Percentiles rank a stretch among this genome's conserved stretches.
phyloP scores from a whole-genome alignment of 2,888 invertebrate species.

The Falcaria lacertinaria region DNA sequence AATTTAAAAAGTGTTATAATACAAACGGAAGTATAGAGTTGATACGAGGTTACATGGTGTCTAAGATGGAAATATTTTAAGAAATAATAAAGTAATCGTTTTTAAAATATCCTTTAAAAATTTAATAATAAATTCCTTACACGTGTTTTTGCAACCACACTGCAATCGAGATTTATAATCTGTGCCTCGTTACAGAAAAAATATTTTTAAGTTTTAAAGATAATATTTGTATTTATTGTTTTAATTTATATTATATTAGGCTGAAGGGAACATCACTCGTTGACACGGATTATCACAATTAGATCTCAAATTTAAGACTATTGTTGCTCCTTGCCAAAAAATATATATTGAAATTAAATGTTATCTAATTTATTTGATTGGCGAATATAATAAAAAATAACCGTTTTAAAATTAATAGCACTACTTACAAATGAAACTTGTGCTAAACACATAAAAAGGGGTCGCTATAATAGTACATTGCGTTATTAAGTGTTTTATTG shows the following conservation, averaged over 20 bases:
- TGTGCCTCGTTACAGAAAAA: constrained; percentile 15
- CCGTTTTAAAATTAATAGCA: constrained; percentile 20
- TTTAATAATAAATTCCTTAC: too few relatives aligned
- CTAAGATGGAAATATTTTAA: too few relatives aligned
- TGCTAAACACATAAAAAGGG: too few relatives aligned
- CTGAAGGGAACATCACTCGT: constrained; percentile 49
- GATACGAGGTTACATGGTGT: too few relatives aligned
- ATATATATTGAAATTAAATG: constrained; percentile 4
- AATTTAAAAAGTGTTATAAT: too few relatives aligned
- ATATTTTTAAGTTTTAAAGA: constrained; percentile 23
- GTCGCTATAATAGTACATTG: too few relatives aligned
- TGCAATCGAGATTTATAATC: constrained; percentile 12
- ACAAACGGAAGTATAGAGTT: too few relatives aligned
- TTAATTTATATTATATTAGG: constrained; percentile 30
- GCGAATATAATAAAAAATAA: too few relatives aligned
- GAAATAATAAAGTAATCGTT: too few relatives aligned
- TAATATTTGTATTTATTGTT: constrained; percentile 39
- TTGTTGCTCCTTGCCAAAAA: constrained; percentile 71
- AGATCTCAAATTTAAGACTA: constrained; percentile 70
- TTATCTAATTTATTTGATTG: constrained; percentile 27
- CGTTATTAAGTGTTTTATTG: too few relatives aligned
- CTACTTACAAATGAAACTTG: too few relatives aligned
- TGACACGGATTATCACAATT: constrained; percentile 58
- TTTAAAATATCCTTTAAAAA: too few relatives aligned
- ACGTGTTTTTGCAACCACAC: neutral